These are phyloP conservation scores for Philotrypesis tridentata DNA, from an alignment of 1,140 invertebrate species.

Conservation along the genomic window DNA sequence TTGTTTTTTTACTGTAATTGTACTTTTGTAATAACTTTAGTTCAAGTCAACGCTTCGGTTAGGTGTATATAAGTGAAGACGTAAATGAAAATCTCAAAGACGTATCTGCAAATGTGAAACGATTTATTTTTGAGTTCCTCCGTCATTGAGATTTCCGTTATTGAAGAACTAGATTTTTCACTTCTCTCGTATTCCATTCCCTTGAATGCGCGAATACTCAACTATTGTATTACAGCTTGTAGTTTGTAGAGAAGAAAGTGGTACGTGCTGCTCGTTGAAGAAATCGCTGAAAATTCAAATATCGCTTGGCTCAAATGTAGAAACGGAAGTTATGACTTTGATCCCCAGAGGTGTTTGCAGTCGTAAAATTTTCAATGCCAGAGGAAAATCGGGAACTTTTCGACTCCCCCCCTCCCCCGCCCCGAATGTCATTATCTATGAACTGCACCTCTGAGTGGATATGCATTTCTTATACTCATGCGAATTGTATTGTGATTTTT, in stretches of 20 bases:
- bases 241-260: neutral
- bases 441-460: neutral
- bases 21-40: too few relatives aligned
- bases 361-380: constrained; percentile 5
- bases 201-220: neutral
- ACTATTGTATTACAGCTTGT: neutral
- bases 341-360: neutral
- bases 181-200: neutral
- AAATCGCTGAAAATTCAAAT: constrained; percentile 41
- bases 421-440: constrained; percentile 14
- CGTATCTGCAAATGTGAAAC: too few relatives aligned
- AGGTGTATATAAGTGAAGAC: too few relatives aligned
- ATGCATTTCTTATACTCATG: constrained; percentile 12
- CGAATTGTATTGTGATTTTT: neutral
- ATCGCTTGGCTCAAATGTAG: constrained; percentile 12
- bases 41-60: too few relatives aligned
- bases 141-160: too few relatives aligned
- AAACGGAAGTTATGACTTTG: neutral
- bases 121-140: too few relatives aligned
- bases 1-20: too few relatives aligned
- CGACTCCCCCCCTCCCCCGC: too few relatives aligned
- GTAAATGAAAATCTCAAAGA: too few relatives aligned
- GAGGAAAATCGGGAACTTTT: constrained; percentile 10
- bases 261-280: neutral
- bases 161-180: too few relatives aligned